Base-by-base conservation (phyloP, 2,888 invertebrate species). In the Cheilosia soror region DNA sequence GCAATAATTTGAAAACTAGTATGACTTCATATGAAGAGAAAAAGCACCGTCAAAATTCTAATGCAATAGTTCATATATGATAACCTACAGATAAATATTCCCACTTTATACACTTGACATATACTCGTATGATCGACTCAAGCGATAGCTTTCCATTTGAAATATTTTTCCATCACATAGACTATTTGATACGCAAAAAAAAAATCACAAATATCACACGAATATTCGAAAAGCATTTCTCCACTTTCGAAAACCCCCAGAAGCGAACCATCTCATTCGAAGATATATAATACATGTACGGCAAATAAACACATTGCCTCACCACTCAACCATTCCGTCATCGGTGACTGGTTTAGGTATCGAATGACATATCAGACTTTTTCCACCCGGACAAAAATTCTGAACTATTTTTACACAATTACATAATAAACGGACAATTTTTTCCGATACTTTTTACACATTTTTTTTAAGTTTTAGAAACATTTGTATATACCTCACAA, bases 361-460 rank as follows among this genome's bases (percentile, higher is more conserved):
- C 83, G 44, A 73, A 83, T 83, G 73, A 73, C 83, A 83, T 68
- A 27, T 44, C 20, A 44, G 51, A 40, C 15, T 73, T 58, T 31
- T 62, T 33, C n/a, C 65, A 55, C 63, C 73, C 78, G 78, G 78
- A 78, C 49, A 66, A 49, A 58, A 40, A n/a, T 7, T 15, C 55
- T 13, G 9, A 66, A 83, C 78, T 83, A 79, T 83, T 83, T 79
- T 68, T 69, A 69, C 73, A 40, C 68, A 57, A 44, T 83, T 83
- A 79, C 83, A 79, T 83, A 83, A 83, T 33, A n/a, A 55, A 31
- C 20, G 25, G 33, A 60, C 13, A 47, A 13, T 4, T 40, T 44
- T 20, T 51, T 37, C 51, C 15, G 15, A 62, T 40, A 37, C 2
- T 33, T 2, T 57, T 75, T 27, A 71, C 53, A 71, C 20, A 20